Evolutionary conservation across 2,888 invertebrate species (phyloP).

Genomic region (Acronicta leporina): DNA sequence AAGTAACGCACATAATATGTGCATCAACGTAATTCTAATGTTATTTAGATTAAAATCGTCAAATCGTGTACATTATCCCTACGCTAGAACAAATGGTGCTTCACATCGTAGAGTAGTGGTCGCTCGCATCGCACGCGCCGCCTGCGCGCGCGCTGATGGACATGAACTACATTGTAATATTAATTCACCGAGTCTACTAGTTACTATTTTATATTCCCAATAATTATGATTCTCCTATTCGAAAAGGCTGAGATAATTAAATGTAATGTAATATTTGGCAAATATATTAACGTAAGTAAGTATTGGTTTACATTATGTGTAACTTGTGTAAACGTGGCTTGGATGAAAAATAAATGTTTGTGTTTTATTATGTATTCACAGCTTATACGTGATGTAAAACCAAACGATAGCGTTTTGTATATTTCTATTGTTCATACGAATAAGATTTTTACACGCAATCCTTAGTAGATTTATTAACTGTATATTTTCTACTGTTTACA

Average conservation of each 20-base stretch:
- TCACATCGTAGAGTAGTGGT: constrained; percentile 84
- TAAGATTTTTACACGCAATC: constrained; percentile 83
- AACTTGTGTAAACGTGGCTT: constrained; percentile 51
- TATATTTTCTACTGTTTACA: constrained; percentile 83
- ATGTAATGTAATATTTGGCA: constrained; percentile 84
- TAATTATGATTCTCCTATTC: constrained; percentile 87
- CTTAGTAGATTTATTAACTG: constrained; percentile 76
- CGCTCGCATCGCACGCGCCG: constrained; percentile 57
- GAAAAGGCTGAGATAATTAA: constrained; percentile 87
- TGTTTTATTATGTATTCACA: constrained; percentile 57
- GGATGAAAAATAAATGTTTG: constrained; percentile 49
- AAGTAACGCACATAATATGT: constrained; percentile 75
- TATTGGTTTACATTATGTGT: constrained; percentile 72
- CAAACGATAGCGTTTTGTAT: constrained; percentile 85
- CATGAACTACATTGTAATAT: constrained; percentile 71
- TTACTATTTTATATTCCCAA: constrained; percentile 86
- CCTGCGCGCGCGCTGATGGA: constrained; percentile 51
- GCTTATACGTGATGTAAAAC: constrained; percentile 76
- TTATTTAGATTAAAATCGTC: constrained; percentile 83
- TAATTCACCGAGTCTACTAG: constrained; percentile 85
- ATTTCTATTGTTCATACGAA: constrained; percentile 81
- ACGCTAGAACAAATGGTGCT: constrained; percentile 89
- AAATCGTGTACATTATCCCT: constrained; percentile 88
- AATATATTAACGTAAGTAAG: constrained; percentile 72
- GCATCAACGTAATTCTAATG: constrained; percentile 82